Conservation (phyloP, 2,888 invertebrate genomes). For the Standfussiana lucernea region DNA sequence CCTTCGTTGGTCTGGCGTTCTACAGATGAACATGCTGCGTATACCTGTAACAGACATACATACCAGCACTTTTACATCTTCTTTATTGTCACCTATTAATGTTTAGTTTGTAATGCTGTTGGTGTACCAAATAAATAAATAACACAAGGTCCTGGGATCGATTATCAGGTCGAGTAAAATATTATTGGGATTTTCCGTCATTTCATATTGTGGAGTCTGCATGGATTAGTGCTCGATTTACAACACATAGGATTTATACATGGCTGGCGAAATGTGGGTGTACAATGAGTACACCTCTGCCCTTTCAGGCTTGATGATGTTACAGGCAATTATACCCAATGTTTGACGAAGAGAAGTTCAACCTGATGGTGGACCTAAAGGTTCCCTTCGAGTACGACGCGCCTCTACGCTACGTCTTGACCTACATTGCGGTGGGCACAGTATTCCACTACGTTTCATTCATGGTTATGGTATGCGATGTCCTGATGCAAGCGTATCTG, state of each 20-base stretch:
- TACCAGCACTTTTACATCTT: too few relatives aligned
- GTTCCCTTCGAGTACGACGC: constrained; percentile 75
- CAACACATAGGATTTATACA: background rate
- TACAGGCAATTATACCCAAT: constrained; percentile 80
- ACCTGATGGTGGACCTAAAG: constrained; percentile 75
- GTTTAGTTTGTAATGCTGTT: too few relatives aligned
- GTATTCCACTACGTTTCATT: constrained; percentile 77
- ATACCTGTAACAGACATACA: too few relatives aligned
- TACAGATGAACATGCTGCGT: background rate
- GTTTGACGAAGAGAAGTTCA: constrained; percentile 82
- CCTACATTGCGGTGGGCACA: constrained; percentile 72
- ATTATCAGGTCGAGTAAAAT: background rate
- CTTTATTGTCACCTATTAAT: too few relatives aligned
- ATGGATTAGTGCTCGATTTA: background rate
- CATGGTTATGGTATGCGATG: constrained; percentile 81
- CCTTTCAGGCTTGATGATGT: background rate
- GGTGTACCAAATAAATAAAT: too few relatives aligned
- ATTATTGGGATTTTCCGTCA: background rate
- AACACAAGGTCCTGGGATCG: background rate
- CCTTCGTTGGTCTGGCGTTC: background rate
- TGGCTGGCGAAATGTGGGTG: background rate
- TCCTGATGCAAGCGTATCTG: constrained; percentile 81
- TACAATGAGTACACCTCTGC: background rate
- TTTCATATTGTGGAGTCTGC: background rate
- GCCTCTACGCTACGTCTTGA: constrained; percentile 70